Evolutionary conservation across 2,888 invertebrate genomes (phyloP).

Genomic region (Lamellibrachia columna): DNA sequence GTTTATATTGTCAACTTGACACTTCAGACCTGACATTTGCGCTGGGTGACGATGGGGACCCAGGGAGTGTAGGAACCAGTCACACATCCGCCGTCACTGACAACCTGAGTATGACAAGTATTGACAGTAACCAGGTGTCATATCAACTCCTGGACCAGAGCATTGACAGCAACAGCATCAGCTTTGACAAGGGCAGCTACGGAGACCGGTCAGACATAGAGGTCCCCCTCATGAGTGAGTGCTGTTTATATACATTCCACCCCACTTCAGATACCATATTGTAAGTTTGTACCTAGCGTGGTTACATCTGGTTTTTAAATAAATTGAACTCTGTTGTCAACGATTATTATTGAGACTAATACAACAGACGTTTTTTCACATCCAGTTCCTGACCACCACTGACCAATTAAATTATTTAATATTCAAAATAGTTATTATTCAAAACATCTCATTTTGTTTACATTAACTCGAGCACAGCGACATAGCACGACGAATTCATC

Average conservation of each 20-base stretch:
- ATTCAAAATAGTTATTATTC: too few relatives aligned
- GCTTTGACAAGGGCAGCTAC: conserved; percentile 28
- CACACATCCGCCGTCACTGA: conserved; percentile 36
- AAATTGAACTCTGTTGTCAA: too few relatives aligned
- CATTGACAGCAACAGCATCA: conserved; percentile 34
- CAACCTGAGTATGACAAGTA: conserved; percentile 38
- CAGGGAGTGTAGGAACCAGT: conserved; percentile 18
- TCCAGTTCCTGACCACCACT: too few relatives aligned
- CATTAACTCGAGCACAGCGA: too few relatives aligned
- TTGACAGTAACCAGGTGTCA: conserved; percentile 34
- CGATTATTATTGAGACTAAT: too few relatives aligned
- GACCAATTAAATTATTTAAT: too few relatives aligned
- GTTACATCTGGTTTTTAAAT: too few relatives aligned
- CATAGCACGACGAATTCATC: too few relatives aligned
- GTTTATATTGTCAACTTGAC: neutral
- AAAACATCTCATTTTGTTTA: too few relatives aligned
- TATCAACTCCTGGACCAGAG: conserved; percentile 37
- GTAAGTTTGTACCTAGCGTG: too few relatives aligned
- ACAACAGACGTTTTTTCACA: too few relatives aligned
- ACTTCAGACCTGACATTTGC: neutral
- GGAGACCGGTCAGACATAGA: conserved; percentile 38
- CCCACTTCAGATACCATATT: neutral
- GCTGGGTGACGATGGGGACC: neutral
- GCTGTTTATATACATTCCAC: neutral
- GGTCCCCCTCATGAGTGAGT: conserved; percentile 32